A percentile compares a stretch with the other conserved stretches of the same genome.
Evolutionary conservation across 2,888 invertebrate species (phyloP).

Genomic region (Lasius platythorax): DNA sequence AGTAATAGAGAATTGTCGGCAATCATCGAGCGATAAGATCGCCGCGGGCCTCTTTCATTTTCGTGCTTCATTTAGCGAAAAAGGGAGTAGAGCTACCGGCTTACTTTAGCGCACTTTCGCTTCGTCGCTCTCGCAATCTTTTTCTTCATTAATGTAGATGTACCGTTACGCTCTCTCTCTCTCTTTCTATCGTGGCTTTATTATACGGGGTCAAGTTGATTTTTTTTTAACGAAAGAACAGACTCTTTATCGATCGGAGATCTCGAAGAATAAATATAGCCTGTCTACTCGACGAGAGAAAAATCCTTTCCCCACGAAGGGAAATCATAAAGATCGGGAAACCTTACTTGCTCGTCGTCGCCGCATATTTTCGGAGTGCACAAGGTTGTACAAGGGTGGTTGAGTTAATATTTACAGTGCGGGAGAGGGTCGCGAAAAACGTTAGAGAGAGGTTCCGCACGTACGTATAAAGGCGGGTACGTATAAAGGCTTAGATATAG

Average conservation of each 20-base stretch:
- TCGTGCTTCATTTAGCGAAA: constrained; percentile 81
- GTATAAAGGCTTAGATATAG: constrained; percentile 78
- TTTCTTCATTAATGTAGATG: constrained; percentile 9
- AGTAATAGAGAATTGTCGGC: constrained; percentile 86
- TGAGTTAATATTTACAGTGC: constrained; percentile 81
- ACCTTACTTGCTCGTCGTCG: constrained; percentile 70
- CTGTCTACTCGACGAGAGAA: neutral
- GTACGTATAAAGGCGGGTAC: constrained; percentile 59
- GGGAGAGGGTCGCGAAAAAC: constrained; percentile 57
- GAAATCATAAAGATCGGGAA: constrained; percentile 32
- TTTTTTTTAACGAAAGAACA: neutral
- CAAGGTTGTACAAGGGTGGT: constrained; percentile 56
- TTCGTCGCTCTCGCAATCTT: constrained; percentile 25
- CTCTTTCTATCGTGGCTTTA: neutral
- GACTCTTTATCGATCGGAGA: neutral
- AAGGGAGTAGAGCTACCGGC: constrained; percentile 62
- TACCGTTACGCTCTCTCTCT: neutral
- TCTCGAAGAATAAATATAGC: neutral
- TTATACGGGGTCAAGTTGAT: neutral
- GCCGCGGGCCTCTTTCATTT: constrained; percentile 79
- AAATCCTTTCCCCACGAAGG: neutral
- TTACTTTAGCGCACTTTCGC: constrained; percentile 19
- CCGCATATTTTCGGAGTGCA: constrained; percentile 70
- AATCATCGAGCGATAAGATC: constrained; percentile 83
- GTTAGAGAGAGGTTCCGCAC: constrained; percentile 30